Conservation (phyloP, 2,113 vertebrate species). For the Toxostoma redivivum region DNA sequence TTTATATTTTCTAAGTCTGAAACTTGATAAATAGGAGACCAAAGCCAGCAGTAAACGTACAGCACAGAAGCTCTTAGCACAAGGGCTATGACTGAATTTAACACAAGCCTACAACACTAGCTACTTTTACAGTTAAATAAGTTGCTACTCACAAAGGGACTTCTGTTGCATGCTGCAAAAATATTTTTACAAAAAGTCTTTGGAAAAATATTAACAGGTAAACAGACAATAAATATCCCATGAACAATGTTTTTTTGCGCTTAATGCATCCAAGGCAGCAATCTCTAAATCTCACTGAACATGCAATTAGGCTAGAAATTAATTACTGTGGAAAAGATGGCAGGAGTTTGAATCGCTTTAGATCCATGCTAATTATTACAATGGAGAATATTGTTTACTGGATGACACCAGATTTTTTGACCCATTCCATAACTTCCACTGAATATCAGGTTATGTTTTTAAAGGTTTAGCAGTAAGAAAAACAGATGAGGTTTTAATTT, state of each 20-base stretch:
- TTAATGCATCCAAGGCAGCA: not conserved
- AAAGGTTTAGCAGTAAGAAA: not conserved
- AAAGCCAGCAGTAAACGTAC: not conserved
- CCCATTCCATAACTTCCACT: not conserved
- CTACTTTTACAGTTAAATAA: not conserved
- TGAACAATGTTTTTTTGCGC: not conserved
- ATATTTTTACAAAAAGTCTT: not conserved
- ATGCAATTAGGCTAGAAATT: not conserved
- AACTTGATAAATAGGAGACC: not conserved
- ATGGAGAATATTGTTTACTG: not conserved
- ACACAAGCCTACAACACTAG: not conserved
- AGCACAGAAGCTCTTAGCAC: not conserved
- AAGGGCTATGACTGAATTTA: not conserved
- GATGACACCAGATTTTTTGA: not conserved
- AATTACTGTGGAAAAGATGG: not conserved
- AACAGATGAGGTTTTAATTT: not conserved
- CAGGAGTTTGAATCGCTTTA: not conserved
- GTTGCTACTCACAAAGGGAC: not conserved
- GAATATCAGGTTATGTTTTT: not conserved
- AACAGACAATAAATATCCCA: not conserved
- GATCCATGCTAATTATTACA: not conserved
- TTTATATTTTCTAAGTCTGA: not conserved
- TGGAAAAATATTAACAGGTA: not conserved
- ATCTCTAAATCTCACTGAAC: not conserved
- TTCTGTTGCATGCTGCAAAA: not conserved